Conservation (phyloP, 1,140 invertebrate species). For the Trichonephila clavata region DNA sequence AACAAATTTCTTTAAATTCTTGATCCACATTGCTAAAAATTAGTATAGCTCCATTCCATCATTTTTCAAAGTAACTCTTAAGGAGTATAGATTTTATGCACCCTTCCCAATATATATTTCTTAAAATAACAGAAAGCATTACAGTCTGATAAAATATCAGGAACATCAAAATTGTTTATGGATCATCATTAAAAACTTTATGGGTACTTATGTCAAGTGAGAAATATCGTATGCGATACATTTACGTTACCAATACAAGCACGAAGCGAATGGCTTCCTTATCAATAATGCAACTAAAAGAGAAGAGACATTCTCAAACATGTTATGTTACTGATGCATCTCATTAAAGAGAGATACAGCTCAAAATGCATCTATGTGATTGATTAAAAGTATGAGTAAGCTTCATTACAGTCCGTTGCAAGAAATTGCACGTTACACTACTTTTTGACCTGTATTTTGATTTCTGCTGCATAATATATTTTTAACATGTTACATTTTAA, state of each 20-base stretch:
- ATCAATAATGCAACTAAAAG: constrained; percentile 20
- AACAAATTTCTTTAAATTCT: too few species aligned
- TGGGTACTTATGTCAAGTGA: constrained; percentile 51
- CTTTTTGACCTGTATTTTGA: too few species aligned
- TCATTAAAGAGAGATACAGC: not conserved
- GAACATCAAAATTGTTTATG: constrained; percentile 49
- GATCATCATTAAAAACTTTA: constrained; percentile 43
- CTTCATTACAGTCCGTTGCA: too few species aligned
- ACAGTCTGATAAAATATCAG: not conserved
- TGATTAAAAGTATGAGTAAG: not conserved
- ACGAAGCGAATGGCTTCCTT: not conserved
- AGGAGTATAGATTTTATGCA: not conserved
- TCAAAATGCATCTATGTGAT: not conserved
- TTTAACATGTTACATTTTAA: too few species aligned
- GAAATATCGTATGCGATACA: constrained; percentile 21
- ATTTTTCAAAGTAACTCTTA: not conserved
- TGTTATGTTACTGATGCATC: not conserved
- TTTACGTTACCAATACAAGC: too few species aligned
- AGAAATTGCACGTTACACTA: too few species aligned
- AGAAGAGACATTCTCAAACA: not conserved
- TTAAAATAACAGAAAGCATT: not conserved
- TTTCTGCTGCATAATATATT: too few species aligned
- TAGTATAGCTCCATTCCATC: too few species aligned
- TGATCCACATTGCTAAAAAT: too few species aligned
- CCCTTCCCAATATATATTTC: not conserved